phyloP scores from a whole-genome alignment of 2,113 vertebrate species.

The Patagioenas fasciata region DNA sequence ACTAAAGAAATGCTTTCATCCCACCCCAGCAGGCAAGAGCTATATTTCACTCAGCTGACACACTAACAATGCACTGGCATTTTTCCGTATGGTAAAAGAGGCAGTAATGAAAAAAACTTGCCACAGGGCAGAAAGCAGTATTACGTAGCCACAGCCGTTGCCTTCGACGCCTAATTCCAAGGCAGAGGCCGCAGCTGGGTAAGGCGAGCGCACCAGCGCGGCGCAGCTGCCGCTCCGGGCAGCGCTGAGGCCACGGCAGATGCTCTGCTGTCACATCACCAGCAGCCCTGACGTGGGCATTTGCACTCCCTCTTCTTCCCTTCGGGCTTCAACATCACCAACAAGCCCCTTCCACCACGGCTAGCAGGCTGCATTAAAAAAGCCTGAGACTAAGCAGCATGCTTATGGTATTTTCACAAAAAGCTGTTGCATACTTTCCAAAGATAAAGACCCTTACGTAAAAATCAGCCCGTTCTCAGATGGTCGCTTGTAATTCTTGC shows the following conservation, averaged over 20 bases:
- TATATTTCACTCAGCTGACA: slow-evolving; percentile 14
- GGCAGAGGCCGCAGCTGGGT: not conserved
- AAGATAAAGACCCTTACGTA: not conserved
- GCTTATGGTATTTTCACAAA: not conserved
- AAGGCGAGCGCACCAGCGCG: not conserved
- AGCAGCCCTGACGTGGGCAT: not conserved
- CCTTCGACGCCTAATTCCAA: not conserved
- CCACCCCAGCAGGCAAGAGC: slow-evolving; percentile 10
- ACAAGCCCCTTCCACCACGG: not conserved
- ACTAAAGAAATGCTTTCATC: slow-evolving; percentile 8
- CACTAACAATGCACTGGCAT: not conserved
- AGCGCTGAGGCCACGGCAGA: not conserved
- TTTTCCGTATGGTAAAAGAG: not conserved
- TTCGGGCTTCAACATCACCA: not conserved
- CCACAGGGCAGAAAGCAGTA: not conserved
- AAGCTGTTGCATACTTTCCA: not conserved
- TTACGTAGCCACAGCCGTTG: rapidly evolving
- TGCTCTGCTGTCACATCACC: not conserved
- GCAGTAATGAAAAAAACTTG: not conserved
- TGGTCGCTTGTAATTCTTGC: not conserved
- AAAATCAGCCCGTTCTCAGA: not conserved
- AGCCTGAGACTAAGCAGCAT: not conserved
- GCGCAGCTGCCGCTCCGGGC: not conserved
- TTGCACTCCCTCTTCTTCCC: not conserved
- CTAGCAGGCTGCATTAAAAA: not conserved